These are phyloP conservation scores for Gila robusta DNA, from an alignment of 2,797 vertebrate genomes.

Conservation along the genomic window DNA sequence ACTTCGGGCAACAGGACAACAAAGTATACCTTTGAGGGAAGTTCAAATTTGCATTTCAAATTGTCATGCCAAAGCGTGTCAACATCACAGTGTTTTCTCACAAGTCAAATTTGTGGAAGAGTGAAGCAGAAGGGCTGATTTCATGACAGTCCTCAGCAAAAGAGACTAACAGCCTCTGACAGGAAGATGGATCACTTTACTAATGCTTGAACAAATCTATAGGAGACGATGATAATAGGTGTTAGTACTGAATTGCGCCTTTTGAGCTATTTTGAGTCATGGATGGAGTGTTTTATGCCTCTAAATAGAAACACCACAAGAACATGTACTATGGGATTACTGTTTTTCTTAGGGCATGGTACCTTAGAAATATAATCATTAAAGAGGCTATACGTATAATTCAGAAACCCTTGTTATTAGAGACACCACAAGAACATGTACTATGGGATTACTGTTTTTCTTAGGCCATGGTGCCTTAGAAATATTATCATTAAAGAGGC, in stretches of 20 bases:
- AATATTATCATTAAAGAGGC: background rate
- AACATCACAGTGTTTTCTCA: constrained; percentile 27
- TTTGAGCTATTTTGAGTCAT: background rate
- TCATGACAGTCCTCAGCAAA: constrained; percentile 21
- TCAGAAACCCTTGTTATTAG: background rate
- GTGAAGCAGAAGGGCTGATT: constrained; percentile 16
- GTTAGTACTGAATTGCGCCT: background rate
- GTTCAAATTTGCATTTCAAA: constrained; percentile 45
- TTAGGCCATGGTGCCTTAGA: background rate
- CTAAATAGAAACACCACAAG: background rate
- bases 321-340: background rate
- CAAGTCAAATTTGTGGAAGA: constrained; percentile 14
- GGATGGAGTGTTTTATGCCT: background rate
- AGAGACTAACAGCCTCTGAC: constrained; percentile 32
- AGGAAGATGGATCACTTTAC: constrained; percentile 50
- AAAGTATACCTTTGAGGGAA: constrained; percentile 32
- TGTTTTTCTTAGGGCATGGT: background rate
- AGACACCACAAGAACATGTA: background rate
- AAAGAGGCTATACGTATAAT: background rate
- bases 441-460: background rate
- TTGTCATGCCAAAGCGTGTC: constrained; percentile 28
- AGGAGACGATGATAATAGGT: constrained; percentile 11
- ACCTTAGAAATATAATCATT: background rate
- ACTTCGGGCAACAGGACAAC: constrained; percentile 9
- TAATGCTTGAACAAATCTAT: constrained; percentile 29